Evolutionary conservation across 2,888 invertebrate genomes (phyloP).

Genomic region (Willowsia nigromaculata): DNA sequence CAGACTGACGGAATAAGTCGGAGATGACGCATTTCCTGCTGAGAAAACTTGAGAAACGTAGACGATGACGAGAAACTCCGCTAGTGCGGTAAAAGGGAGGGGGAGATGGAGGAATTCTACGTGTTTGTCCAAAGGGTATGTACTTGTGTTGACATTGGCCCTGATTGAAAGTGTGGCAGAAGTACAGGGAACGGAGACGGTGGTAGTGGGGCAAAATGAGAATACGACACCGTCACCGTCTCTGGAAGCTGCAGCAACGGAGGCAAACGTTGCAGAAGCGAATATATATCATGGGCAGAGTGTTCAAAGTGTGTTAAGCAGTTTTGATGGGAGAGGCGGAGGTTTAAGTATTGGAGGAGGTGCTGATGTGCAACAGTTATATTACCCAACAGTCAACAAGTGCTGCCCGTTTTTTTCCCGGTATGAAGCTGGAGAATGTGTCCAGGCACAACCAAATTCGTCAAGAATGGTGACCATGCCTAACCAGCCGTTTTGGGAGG

Average conservation of each 20-base stretch:
- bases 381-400: conserved; percentile 75
- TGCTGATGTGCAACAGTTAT: background rate
- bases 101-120: conserved; percentile 21
- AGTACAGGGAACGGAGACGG: background rate
- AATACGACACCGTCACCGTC: background rate
- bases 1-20: background rate
- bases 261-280: background rate
- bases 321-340: background rate
- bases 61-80: conserved; percentile 29
- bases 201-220: background rate
- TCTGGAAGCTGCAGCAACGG: background rate
- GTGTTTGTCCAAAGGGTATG: background rate
- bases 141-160: background rate
- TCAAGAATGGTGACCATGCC: conserved; percentile 57
- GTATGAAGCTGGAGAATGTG: conserved; percentile 76
- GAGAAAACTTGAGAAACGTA: background rate
- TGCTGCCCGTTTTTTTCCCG: conserved; percentile 76
- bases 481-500: conserved; percentile 73
- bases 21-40: conserved; percentile 43
- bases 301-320: conserved; percentile 46
- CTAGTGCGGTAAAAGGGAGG: conserved; percentile 35
- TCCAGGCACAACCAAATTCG: conserved; percentile 61
- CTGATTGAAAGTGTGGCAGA: background rate
- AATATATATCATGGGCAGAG: conserved; percentile 54
- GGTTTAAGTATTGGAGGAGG: background rate